Evolutionary conservation across 2,888 invertebrate genomes (phyloP).

Genomic region (Melanargia galathea): DNA sequence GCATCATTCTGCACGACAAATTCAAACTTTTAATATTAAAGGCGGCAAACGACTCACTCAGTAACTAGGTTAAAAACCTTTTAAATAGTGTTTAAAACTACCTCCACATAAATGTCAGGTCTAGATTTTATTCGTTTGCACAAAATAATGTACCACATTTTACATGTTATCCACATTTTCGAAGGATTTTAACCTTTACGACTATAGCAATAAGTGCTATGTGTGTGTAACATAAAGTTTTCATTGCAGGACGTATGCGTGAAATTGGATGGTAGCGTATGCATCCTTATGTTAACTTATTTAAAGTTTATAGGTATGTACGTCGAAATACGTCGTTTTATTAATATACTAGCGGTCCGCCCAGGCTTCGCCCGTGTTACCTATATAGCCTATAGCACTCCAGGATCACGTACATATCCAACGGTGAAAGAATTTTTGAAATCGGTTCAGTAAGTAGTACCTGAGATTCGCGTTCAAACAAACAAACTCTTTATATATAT

Average conservation of each 20-base stretch:
- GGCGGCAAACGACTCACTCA: slow-evolving; percentile 23
- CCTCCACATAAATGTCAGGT: slow-evolving; percentile 28
- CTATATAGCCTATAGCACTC: no score
- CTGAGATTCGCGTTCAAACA: no score
- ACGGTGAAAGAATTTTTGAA: no score
- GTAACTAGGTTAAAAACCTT: slow-evolving; percentile 34
- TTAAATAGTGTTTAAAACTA: slow-evolving; percentile 35
- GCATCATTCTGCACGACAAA: slow-evolving; percentile 12
- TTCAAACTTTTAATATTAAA: slow-evolving; percentile 28
- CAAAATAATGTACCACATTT: neutral
- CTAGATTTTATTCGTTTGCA: slow-evolving; percentile 27
- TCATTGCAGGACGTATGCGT: slow-evolving; percentile 22
- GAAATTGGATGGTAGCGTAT: slow-evolving; percentile 35
- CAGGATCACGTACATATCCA: no score
- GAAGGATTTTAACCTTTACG: slow-evolving; percentile 8
- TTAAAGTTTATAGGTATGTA: slow-evolving; percentile 1
- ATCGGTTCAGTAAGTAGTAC: no score
- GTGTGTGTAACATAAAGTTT: neutral
- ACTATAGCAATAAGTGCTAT: neutral
- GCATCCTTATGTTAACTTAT: slow-evolving; percentile 17
- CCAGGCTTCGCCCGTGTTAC: no score
- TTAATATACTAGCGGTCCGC: no score
- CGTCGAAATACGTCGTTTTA: no score
- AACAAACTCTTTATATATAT: no score
- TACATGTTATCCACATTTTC: neutral